These are phyloP conservation scores for Coenonympha glycerion DNA, from an alignment of 2,888 invertebrate genomes.

Conservation along the genomic window DNA sequence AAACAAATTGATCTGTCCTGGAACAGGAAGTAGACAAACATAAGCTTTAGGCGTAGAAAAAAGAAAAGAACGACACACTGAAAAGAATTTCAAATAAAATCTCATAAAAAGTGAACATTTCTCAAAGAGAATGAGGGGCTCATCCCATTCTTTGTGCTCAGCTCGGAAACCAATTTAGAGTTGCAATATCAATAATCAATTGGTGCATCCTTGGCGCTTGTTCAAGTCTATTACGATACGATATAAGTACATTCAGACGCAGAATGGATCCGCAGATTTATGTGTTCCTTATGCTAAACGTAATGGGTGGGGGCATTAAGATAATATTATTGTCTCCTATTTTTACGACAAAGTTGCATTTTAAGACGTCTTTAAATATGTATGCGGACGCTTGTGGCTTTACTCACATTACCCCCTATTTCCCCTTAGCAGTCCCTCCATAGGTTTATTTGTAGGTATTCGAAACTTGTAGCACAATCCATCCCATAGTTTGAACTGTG, in stretches of 20 bases:
- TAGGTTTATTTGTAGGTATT: too few relatives aligned
- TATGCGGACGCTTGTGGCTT: too few relatives aligned
- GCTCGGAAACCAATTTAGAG: constrained; percentile 61
- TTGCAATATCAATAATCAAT: constrained; percentile 76
- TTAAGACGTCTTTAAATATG: background rate
- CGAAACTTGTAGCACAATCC: too few relatives aligned
- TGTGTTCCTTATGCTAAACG: constrained; percentile 12
- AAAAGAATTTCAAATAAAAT: background rate
- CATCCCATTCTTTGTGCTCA: constrained; percentile 21
- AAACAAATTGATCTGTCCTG: too few relatives aligned
- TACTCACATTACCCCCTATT: too few relatives aligned
- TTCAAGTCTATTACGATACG: constrained; percentile 69
- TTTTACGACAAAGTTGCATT: background rate
- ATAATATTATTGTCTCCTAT: background rate
- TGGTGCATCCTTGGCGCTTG: constrained; percentile 70
- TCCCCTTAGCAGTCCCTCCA: too few relatives aligned
- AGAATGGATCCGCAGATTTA: constrained; percentile 29
- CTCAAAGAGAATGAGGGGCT: constrained; percentile 18
- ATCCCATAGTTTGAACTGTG: too few relatives aligned
- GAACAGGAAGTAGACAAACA: too few relatives aligned
- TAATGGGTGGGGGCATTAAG: constrained; percentile 8
- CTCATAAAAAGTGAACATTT: constrained; percentile 11
- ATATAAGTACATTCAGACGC: constrained; percentile 47
- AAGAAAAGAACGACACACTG: background rate
- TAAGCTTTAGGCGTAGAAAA: too few relatives aligned